These are phyloP conservation scores for Brevipalpus yothersi DNA, from an alignment of 1,140 invertebrate species.

Conservation along the genomic window DNA sequence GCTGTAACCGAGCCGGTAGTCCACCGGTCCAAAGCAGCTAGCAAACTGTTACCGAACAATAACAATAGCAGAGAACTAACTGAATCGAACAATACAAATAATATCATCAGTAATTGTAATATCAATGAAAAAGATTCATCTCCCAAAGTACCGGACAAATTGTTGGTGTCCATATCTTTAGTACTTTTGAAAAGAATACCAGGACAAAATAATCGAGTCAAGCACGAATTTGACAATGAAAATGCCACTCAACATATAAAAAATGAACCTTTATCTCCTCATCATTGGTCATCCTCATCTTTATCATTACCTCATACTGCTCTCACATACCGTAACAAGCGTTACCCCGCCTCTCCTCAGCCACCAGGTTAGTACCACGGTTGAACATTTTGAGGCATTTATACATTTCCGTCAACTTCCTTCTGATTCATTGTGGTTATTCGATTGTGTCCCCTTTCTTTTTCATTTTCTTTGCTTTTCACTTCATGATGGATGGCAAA, in stretches of 20 bases:
- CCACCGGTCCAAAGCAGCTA: neutral
- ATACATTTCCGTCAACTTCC: too few relatives aligned
- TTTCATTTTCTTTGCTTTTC: too few relatives aligned
- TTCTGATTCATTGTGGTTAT: too few relatives aligned
- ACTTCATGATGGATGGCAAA: too few relatives aligned
- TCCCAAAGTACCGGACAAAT: neutral
- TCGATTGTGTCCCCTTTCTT: too few relatives aligned
- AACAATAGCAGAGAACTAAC: neutral
- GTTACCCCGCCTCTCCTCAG: too few relatives aligned
- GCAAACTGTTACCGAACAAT: neutral
- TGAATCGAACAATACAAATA: neutral
- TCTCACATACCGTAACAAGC: too few relatives aligned
- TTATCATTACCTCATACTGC: neutral
- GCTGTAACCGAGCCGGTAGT: neutral
- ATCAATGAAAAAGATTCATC: neutral
- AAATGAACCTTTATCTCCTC: neutral
- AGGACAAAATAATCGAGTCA: neutral
- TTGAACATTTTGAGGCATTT: too few relatives aligned
- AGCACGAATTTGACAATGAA: neutral
- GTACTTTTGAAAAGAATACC: slow-evolving; percentile 1
- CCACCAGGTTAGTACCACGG: too few relatives aligned
- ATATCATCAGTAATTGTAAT: neutral
- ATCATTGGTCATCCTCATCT: neutral
- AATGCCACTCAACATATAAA: neutral
- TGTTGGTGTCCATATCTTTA: slow-evolving; percentile 3